Percentiles rank a stretch among this genome's conserved stretches.
phyloP scores from a whole-genome alignment of 1,140 invertebrate species.

The Chionoecetes opilio region DNA sequence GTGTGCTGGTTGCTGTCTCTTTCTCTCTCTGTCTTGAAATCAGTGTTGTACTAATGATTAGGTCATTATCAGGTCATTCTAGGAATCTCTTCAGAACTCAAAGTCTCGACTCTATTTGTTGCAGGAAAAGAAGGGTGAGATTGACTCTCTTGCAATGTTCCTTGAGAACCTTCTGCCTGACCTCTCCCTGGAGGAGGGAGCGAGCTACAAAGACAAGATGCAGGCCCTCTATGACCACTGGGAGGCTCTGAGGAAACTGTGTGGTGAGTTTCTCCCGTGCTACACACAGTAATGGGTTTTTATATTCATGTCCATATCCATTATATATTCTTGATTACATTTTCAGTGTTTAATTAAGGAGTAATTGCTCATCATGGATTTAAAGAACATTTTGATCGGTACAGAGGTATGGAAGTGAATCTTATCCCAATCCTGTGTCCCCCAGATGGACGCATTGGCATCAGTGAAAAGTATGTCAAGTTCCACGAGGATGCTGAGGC shows the following conservation, averaged over 20 bases:
- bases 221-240: constrained; percentile 87
- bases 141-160: constrained; percentile 87
- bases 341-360: no score
- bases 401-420: no score
- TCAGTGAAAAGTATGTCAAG: constrained; percentile 88
- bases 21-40: no score
- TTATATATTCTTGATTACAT: no score
- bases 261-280: constrained; percentile 84
- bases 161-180: constrained; percentile 88
- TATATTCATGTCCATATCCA: no score
- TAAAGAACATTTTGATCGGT: no score
- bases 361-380: no score
- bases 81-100: no score
- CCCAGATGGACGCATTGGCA: constrained; percentile 80
- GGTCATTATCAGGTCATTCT: no score
- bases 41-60: no score
- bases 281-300: no score
- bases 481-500: constrained; percentile 90
- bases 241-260: constrained; percentile 87
- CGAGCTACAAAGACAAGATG: constrained; percentile 87
- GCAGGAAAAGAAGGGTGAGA: constrained; percentile 83
- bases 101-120: neutral
- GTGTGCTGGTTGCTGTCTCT: no score
- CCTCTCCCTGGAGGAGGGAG: constrained; percentile 87
- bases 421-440: neutral